These are phyloP conservation scores for Hemicentrotus pulcherrimus DNA, from an alignment of 35 echinoderm and acorn worm genomes.

Conservation along the genomic window DNA sequence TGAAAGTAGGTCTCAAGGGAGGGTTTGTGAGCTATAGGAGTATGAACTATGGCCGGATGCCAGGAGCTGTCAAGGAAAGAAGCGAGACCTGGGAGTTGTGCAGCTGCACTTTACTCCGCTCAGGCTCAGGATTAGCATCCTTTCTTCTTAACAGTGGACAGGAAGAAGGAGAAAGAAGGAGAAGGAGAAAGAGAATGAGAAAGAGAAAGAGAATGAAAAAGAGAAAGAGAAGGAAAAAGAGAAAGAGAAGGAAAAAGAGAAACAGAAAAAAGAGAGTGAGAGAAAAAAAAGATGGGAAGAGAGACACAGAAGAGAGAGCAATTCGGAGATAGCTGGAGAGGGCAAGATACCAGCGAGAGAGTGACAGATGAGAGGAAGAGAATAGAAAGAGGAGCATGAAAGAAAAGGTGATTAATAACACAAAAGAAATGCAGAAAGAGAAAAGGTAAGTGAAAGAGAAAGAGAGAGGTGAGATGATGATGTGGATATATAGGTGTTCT, in stretches of 20 bases:
- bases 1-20: neutral
- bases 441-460: neutral
- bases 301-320: neutral
- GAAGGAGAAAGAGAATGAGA: neutral
- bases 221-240: neutral
- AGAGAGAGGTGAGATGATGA: no score
- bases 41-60: neutral
- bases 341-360: neutral
- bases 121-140: neutral
- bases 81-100: neutral
- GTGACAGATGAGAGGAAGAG: neutral
- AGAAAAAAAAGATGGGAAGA: neutral
- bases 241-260: neutral
- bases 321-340: neutral
- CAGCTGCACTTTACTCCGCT: neutral
- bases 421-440: neutral
- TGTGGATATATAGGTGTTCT: no score
- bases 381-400: neutral
- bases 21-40: neutral
- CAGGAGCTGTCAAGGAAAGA: neutral
- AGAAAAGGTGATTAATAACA: neutral
- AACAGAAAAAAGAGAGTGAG: neutral
- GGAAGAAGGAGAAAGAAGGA: neutral
- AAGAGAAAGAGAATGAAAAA: neutral
- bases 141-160: neutral